A percentile compares a stretch with the other conserved stretches of the same genome.
These are phyloP conservation scores for Elanus axillaris DNA, from an alignment of 2,113 vertebrate species.

Conservation along the genomic window DNA sequence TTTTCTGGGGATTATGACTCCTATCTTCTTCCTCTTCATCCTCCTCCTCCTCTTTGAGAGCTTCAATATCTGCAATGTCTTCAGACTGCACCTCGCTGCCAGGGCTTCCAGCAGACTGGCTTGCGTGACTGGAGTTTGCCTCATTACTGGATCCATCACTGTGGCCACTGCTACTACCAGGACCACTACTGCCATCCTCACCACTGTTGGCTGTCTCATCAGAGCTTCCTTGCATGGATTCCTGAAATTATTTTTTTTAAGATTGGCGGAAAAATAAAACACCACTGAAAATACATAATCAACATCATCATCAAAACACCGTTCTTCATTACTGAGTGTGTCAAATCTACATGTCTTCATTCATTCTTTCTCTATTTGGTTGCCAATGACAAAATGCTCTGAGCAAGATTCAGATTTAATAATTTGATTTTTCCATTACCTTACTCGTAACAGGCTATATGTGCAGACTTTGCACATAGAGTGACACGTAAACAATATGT, in stretches of 20 bases:
- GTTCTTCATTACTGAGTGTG: background rate
- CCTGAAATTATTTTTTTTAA: constrained; percentile 67
- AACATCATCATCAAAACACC: background rate
- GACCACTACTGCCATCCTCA: constrained; percentile 97
- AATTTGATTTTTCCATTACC: background rate
- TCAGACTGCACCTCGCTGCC: constrained; percentile 95
- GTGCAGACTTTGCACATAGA: background rate
- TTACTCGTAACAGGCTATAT: fast-evolving
- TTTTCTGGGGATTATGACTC: constrained; percentile 79
- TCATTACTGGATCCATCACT: constrained; percentile 97
- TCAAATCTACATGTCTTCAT: background rate
- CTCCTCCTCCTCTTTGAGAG: constrained; percentile 93
- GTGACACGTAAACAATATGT: fast-evolving
- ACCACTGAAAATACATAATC: background rate
- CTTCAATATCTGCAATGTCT: constrained; percentile 96
- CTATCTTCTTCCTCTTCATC: constrained; percentile 86
- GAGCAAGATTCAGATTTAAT: background rate
- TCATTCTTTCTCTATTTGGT: background rate
- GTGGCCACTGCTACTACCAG: constrained; percentile 92
- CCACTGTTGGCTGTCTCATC: constrained; percentile 98
- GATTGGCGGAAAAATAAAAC: background rate
- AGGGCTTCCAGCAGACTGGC: constrained; percentile 95
- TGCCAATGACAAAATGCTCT: background rate
- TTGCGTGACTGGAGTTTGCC: constrained; percentile 91
- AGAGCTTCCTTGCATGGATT: constrained; percentile 98